A percentile compares a stretch with the other conserved stretches of the same genome.
Conservation (phyloP, 2,113 vertebrate genomes). For the Cephalopterus ornatus region DNA sequence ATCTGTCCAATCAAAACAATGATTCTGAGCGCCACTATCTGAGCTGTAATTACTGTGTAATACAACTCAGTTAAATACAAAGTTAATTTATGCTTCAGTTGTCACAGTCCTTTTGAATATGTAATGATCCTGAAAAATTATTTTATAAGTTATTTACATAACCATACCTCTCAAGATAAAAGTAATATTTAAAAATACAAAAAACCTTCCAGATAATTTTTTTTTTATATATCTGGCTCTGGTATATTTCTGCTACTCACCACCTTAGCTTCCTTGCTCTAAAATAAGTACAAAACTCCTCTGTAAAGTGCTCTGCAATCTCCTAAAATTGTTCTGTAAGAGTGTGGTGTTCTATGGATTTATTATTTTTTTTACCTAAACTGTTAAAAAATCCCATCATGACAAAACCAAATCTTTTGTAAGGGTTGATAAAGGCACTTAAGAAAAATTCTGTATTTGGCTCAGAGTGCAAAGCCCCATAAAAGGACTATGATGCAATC, state of each 20-base stretch:
- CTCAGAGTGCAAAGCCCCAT: not conserved
- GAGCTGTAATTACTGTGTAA: not conserved
- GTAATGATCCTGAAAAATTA: not conserved
- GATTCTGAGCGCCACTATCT: not conserved
- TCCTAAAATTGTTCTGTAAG: not conserved
- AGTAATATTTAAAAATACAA: not conserved
- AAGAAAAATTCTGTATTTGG: not conserved
- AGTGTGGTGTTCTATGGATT: fast-evolving
- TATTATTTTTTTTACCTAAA: not conserved
- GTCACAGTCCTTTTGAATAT: not conserved
- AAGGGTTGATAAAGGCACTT: not conserved
- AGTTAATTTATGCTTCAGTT: not conserved
- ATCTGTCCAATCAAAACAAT: not conserved
- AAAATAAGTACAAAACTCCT: not conserved
- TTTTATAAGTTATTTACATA: not conserved
- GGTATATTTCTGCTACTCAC: not conserved
- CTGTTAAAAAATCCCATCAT: not conserved
- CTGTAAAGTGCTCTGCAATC: not conserved
- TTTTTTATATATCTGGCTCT: not conserved
- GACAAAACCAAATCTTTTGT: not conserved
- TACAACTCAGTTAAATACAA: not conserved
- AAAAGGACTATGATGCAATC: not conserved
- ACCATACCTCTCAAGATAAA: not conserved
- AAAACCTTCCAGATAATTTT: not conserved
- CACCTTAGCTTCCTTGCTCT: not conserved